Percentiles rank a stretch among this genome's conserved stretches.
Conservation (phyloP, 2,888 invertebrate species). For the Chymomyza fuscimana region DNA sequence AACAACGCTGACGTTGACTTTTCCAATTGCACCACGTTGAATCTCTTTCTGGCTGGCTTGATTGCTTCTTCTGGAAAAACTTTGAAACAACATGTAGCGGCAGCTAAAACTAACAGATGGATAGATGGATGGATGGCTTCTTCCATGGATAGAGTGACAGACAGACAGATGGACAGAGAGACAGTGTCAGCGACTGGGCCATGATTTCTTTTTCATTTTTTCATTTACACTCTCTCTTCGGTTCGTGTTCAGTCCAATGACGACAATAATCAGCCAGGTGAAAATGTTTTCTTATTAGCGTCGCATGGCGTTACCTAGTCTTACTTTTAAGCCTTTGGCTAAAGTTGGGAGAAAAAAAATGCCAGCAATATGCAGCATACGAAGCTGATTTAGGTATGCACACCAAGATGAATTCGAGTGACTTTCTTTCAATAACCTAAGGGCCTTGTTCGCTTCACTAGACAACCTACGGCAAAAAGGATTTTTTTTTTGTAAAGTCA, state of each 20-base stretch:
- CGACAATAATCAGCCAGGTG: conserved; percentile 63
- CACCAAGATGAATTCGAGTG: not conserved
- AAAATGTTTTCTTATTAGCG: conserved; percentile 63
- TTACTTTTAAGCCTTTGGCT: not conserved
- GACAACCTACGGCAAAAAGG: too few relatives aligned
- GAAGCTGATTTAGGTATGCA: not conserved
- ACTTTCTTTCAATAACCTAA: not conserved
- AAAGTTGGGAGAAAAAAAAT: not conserved
- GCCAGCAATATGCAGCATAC: not conserved
- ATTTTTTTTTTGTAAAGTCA: too few relatives aligned
- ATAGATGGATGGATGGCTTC: conserved; percentile 17
- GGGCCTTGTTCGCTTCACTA: not conserved
- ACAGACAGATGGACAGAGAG: not conserved
- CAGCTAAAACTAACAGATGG: conserved; percentile 53
- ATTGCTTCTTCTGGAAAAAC: conserved; percentile 61
- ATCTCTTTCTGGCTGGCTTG: conserved; percentile 30
- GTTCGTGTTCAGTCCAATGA: conserved; percentile 42
- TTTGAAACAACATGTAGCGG: conserved; percentile 58
- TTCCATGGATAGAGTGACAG: not conserved
- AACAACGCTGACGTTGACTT: conserved; percentile 60
- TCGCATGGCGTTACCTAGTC: not conserved
- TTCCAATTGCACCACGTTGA: conserved; percentile 54
- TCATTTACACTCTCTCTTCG: conserved; percentile 41
- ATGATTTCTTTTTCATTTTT: conserved; percentile 38
- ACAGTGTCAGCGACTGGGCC: not conserved